Conservation (phyloP, 2,888 invertebrate species). For the Diarsia brunnea region DNA sequence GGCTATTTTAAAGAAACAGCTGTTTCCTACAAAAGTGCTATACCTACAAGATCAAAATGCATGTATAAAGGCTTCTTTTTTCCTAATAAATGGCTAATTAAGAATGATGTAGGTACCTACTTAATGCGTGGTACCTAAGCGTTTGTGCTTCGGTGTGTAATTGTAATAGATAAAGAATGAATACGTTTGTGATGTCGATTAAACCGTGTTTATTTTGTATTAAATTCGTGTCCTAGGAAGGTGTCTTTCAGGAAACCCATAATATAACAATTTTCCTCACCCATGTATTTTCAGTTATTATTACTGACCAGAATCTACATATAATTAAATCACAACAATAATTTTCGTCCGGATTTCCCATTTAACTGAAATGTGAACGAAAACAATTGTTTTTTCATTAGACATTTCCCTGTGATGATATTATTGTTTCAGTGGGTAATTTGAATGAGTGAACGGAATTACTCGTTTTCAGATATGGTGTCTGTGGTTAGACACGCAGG, state of each 20-base stretch:
- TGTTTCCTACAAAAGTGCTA: too few species aligned
- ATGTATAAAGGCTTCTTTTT: too few species aligned
- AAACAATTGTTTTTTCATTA: conserved; percentile 12
- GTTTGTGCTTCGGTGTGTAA: too few species aligned
- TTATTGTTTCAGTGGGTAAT: conserved; percentile 13
- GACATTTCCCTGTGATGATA: conserved; percentile 23
- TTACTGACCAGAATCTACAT: background rate
- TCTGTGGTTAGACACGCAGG: background rate
- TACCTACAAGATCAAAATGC: too few species aligned
- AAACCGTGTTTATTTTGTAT: background rate
- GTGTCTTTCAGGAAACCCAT: background rate
- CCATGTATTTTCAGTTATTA: background rate
- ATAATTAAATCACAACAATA: conserved; percentile 10
- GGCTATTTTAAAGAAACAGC: too few species aligned
- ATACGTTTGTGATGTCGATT: background rate
- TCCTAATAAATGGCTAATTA: too few species aligned
- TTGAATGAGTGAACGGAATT: conserved; percentile 23
- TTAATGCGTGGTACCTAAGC: too few species aligned
- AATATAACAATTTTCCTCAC: background rate
- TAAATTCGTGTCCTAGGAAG: background rate
- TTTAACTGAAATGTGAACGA: background rate
- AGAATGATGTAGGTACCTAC: too few species aligned
- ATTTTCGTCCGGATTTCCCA: conserved; percentile 40
- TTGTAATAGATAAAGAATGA: background rate
- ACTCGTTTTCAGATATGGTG: conserved; percentile 12